Evolutionary conservation across 2,888 invertebrate species (phyloP), one percentile per base, ranked within the genome.

Genomic region (Zaprionus bogoriensis): DNA sequence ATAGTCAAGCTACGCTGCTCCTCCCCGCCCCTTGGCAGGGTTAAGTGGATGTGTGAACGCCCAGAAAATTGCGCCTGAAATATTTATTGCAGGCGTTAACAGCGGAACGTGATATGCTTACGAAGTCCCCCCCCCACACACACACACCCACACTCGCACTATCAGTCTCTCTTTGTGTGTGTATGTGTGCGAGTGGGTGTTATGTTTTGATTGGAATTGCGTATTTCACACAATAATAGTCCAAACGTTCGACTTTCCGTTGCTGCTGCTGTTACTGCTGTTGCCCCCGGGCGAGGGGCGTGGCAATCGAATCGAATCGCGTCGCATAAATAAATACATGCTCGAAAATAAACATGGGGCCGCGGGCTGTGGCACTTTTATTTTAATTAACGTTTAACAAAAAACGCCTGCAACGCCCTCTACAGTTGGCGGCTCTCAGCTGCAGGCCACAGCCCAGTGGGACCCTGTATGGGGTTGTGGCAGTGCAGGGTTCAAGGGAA

Each of bases 61-160:
- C 81, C 72, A 62, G 48, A 51, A 68, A 87, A 85, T 87, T 85
- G 86, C 50, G 67, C 47, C 45, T 82, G 68, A 81, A 87, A 87
- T 87, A 86, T 81, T 87, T 81, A 81, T 81, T 67, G 61, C 61
- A 44, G 52, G 60, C 62, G 62, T 82, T 87, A 86, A 82, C 68
- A 27, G 69, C 58, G 42, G 61, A 75, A 80, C 87, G 80, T 80
- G 80, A 82, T 67, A 48, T 72, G 87, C 60, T 75, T 80, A 82
- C 83, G 25, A 41, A 36, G 32, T 17, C 12, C 46, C 48, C 41
- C 22, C 9, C 10, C 30, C 20, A 20, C 12, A 12, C n/a, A 9
- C 28, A 10, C 10, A 10, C 3, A 9, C 28, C 9, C 9, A 3
- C 28, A 28, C 28, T 28, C 28, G n/a, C n/a, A n/a, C n/a, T n/a